Percentiles rank a stretch among this genome's conserved stretches.
Conservation (phyloP, 2,888 invertebrate species). For the Heteromurus nitidus region DNA sequence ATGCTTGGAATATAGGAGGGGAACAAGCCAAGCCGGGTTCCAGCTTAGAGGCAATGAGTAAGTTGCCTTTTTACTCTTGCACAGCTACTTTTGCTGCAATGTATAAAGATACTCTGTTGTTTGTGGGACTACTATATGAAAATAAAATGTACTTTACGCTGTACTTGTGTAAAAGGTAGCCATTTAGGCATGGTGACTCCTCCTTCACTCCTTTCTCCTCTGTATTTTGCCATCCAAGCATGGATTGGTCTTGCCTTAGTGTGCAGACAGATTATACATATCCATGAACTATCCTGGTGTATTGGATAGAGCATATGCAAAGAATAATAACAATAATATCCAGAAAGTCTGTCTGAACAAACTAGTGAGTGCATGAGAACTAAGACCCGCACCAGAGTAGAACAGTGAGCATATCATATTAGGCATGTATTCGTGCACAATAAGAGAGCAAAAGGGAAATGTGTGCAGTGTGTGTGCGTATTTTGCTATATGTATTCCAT, state of each 20-base stretch:
- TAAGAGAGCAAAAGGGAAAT: neutral
- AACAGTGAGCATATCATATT: neutral
- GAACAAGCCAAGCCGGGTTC: conserved; percentile 40
- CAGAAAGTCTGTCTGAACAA: conserved; percentile 13
- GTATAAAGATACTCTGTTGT: neutral
- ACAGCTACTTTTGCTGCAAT: conserved; percentile 1
- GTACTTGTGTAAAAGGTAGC: conserved; percentile 23
- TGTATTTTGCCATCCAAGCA: neutral
- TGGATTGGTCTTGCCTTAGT: neutral
- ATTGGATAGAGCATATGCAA: neutral
- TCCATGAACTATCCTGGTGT: neutral
- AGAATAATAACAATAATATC: conserved; percentile 1
- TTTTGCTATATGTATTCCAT: neutral
- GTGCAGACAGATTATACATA: too few relatives aligned
- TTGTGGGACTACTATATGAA: neutral
- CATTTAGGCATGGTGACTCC: conserved; percentile 52
- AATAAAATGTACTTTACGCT: conserved; percentile 3
- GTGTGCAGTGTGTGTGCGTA: neutral
- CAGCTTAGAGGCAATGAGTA: neutral
- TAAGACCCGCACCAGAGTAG: conserved; percentile 1
- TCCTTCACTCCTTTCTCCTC: conserved; percentile 29
- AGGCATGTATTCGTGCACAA: neutral
- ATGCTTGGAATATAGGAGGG: conserved; percentile 17
- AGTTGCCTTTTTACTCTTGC: conserved; percentile 5
- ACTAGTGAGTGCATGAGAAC: neutral